A percentile compares a stretch with the other conserved stretches of the same genome.
These are phyloP conservation scores for Dicentrarchus labrax DNA, from an alignment of 2,113 vertebrate species.

Conservation along the genomic window DNA sequence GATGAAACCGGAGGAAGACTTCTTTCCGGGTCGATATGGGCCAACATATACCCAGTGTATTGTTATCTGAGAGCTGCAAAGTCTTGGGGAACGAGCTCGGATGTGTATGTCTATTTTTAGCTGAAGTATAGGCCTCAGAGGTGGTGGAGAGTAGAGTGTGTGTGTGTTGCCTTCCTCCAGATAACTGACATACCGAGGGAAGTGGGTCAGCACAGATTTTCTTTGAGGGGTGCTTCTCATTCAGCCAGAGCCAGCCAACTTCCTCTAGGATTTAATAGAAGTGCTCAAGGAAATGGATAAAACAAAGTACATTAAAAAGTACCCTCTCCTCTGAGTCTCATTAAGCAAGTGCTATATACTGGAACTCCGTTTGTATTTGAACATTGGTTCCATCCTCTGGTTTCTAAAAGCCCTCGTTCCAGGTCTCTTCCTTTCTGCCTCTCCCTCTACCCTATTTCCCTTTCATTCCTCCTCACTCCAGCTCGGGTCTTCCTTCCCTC, in stretches of 20 bases:
- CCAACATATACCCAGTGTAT: slow-evolving; percentile 37
- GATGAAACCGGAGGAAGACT: slow-evolving; percentile 46
- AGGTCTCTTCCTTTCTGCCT: slow-evolving; percentile 19
- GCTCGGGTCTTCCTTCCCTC: slow-evolving; percentile 42
- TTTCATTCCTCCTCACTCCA: slow-evolving; percentile 11
- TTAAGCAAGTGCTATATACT: slow-evolving; percentile 35
- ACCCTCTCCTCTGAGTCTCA: slow-evolving; percentile 50
- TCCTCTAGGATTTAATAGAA: slow-evolving; percentile 67
- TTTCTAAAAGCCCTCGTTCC: slow-evolving; percentile 33
- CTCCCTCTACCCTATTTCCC: slow-evolving; percentile 13
- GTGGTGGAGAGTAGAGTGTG: slow-evolving; percentile 42
- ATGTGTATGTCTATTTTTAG: slow-evolving; percentile 73
- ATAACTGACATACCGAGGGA: slow-evolving; percentile 72
- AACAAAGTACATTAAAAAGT: slow-evolving; percentile 63
- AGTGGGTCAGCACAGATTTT: slow-evolving; percentile 76
- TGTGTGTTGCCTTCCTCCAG: slow-evolving; percentile 46
- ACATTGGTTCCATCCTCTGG: slow-evolving; percentile 55
- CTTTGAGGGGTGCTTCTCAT: slow-evolving; percentile 59
- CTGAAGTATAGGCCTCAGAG: slow-evolving; percentile 50
- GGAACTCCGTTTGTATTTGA: slow-evolving; percentile 42
- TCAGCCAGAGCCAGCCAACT: slow-evolving; percentile 58
- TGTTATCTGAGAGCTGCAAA: slow-evolving; percentile 63
- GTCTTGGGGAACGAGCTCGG: slow-evolving; percentile 39
- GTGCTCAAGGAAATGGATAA: slow-evolving; percentile 52
- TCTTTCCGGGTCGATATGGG: slow-evolving; percentile 49